Evolutionary conservation across 1,140 invertebrate species (phyloP).

Genomic region (Centruroides vittatus): DNA sequence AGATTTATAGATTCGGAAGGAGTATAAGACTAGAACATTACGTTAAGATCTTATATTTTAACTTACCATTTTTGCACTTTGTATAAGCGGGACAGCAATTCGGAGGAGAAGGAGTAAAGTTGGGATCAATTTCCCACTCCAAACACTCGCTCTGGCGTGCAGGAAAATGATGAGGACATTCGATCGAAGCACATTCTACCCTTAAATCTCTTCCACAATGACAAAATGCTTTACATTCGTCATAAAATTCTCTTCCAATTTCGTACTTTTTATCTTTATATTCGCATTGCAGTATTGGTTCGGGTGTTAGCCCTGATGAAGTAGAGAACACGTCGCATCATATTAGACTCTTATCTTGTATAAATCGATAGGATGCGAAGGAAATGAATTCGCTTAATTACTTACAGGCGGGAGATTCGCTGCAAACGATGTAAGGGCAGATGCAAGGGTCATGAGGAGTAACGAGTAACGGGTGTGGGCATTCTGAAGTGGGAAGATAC

Average conservation of each 20-base stretch:
- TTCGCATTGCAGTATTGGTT: slow-evolving; percentile 26
- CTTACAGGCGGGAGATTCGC: slow-evolving; percentile 13
- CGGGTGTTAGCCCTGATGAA: background rate
- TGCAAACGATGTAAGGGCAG: slow-evolving; percentile 20
- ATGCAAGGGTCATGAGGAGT: slow-evolving; percentile 16
- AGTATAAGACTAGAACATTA: too few species aligned
- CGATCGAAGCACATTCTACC: slow-evolving; percentile 48
- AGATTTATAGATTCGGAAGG: too few species aligned
- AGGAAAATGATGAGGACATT: slow-evolving; percentile 16
- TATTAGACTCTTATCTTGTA: too few species aligned
- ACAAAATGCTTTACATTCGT: slow-evolving; percentile 56
- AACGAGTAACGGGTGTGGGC: slow-evolving; percentile 15
- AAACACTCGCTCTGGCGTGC: slow-evolving; percentile 53
- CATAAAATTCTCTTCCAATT: slow-evolving; percentile 46
- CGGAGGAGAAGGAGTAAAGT: slow-evolving; percentile 52
- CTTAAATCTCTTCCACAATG: slow-evolving; percentile 41
- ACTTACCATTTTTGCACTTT: slow-evolving; percentile 22
- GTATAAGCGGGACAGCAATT: slow-evolving; percentile 63
- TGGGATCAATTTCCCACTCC: slow-evolving; percentile 56
- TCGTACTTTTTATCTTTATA: slow-evolving; percentile 43
- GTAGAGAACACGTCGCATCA: too few species aligned
- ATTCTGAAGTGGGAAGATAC: slow-evolving; percentile 7
- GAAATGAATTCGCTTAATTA: background rate
- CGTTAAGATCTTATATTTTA: too few species aligned
- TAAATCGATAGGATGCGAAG: too few species aligned